phyloP scores from a whole-genome alignment of 2,113 vertebrate genomes.

The Cervus canadensis region DNA sequence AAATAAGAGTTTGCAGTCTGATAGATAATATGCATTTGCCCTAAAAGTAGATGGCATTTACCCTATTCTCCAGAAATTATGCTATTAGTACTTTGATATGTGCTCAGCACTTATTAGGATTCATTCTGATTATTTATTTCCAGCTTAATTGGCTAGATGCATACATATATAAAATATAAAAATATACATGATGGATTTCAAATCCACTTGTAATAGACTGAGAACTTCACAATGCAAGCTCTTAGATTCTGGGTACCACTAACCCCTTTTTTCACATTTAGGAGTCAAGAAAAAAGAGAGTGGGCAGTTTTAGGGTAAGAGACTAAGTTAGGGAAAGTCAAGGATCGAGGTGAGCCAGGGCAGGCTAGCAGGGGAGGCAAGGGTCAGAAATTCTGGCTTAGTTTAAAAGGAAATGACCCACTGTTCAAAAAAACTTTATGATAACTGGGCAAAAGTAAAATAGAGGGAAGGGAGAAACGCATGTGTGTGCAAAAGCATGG shows the following conservation, averaged over 20 bases:
- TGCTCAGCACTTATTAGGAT: background rate
- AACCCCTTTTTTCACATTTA: background rate
- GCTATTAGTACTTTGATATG: background rate
- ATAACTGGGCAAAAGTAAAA: background rate
- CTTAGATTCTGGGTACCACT: background rate
- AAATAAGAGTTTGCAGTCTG: background rate
- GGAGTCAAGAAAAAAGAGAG: background rate
- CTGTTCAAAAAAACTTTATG: background rate
- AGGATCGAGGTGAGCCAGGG: background rate
- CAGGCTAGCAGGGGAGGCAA: background rate
- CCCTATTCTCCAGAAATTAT: background rate
- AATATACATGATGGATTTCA: background rate
- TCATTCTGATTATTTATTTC: background rate
- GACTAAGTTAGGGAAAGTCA: background rate
- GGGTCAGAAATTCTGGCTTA: background rate
- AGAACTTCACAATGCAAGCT: background rate
- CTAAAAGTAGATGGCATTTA: background rate
- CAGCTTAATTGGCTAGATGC: background rate
- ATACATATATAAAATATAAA: background rate
- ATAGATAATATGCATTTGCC: background rate
- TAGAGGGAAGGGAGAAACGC: background rate
- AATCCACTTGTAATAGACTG: background rate
- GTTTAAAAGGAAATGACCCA: background rate
- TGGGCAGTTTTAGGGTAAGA: background rate
- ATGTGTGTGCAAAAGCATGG: background rate